Conservation (phyloP, 2,113 vertebrate genomes). For the Fukomys damarensis region DNA sequence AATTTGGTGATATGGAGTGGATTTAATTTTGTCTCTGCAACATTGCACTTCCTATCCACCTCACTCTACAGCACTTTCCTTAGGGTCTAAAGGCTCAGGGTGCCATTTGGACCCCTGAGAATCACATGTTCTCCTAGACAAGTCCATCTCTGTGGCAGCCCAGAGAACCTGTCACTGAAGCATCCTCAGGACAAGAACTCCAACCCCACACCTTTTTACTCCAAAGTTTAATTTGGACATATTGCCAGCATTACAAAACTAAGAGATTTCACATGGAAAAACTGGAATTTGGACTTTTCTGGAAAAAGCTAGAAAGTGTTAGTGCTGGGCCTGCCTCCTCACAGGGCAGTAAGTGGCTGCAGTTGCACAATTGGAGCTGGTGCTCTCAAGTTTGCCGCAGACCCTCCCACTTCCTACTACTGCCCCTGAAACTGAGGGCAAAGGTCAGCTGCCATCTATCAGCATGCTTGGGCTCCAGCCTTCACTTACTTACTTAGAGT, state of each 20-base stretch:
- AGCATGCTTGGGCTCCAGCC: not conserved
- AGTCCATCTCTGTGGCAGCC: not conserved
- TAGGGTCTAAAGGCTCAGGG: not conserved
- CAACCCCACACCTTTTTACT: not conserved
- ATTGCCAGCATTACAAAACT: constrained; percentile 10
- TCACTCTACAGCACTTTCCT: not conserved
- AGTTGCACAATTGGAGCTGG: not conserved
- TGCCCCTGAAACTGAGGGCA: not conserved
- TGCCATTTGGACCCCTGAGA: not conserved
- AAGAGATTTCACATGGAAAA: constrained; percentile 52
- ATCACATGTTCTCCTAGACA: not conserved
- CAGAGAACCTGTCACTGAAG: not conserved
- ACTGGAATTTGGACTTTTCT: not conserved
- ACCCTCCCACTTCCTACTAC: not conserved
- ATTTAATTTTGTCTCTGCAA: not conserved
- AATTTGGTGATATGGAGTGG: not conserved
- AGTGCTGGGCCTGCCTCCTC: not conserved
- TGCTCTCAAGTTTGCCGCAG: not conserved
- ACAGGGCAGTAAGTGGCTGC: not conserved
- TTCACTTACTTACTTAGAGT: not conserved
- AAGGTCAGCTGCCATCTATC: not conserved
- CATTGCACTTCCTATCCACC: not conserved
- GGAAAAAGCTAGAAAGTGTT: constrained; percentile 5
- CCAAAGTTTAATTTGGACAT: not conserved
- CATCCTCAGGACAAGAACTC: not conserved